Evolutionary conservation across 2,797 vertebrate species (phyloP).

Genomic region (Coilia nasus): DNA sequence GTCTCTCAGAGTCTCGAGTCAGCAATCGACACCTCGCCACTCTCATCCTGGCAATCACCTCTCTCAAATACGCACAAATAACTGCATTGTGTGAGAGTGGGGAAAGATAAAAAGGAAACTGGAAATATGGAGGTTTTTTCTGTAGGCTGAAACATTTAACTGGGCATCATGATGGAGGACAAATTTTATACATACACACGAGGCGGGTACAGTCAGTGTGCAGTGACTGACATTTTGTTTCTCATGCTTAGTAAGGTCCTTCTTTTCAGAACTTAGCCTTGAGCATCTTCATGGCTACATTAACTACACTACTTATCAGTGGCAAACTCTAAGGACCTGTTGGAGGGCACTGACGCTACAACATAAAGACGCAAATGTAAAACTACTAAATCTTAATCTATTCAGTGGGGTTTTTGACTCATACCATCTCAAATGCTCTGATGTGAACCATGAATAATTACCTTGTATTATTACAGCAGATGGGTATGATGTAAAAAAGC

Average conservation of each 20-base stretch:
- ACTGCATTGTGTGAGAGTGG: background rate
- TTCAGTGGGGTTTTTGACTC: background rate
- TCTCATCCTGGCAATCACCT: background rate
- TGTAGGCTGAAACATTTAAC: background rate
- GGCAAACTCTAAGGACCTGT: background rate
- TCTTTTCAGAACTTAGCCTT: background rate
- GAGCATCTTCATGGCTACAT: background rate
- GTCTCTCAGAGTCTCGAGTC: constrained; percentile 17
- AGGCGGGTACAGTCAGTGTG: background rate
- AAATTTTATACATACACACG: background rate
- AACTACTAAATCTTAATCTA: background rate
- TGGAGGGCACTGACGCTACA: background rate
- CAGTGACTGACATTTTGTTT: background rate
- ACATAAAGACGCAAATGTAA: background rate
- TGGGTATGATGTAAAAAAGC: background rate
- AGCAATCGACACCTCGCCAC: background rate
- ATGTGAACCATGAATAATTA: background rate
- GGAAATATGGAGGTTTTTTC: background rate
- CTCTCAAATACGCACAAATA: background rate
- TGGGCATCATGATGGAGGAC: background rate
- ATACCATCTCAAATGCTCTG: background rate
- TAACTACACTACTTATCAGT: background rate
- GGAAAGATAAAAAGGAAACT: background rate
- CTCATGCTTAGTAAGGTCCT: background rate
- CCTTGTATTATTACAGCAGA: background rate